These are phyloP conservation scores for Poeciliopsis turrubarensis DNA, from an alignment of 2,113 vertebrate species.

Conservation along the genomic window DNA sequence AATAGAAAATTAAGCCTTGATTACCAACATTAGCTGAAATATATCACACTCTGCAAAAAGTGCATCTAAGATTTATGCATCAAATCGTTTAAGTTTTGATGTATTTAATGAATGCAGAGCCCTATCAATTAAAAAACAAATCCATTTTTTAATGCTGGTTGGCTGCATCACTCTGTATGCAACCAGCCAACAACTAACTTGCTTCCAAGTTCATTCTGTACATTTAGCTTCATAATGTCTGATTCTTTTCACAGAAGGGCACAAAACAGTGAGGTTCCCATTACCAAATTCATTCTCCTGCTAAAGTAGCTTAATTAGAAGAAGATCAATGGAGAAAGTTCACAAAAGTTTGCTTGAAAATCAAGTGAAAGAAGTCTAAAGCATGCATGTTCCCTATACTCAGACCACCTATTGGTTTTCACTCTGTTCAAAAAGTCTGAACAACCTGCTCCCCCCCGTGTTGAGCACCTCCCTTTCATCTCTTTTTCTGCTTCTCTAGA, in stretches of 20 bases:
- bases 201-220: background rate
- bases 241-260: background rate
- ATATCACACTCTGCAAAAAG: too few species aligned
- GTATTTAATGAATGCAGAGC: too few species aligned
- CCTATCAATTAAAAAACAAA: too few species aligned
- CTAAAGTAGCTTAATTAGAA: slow-evolving; percentile 26
- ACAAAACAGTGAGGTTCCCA: background rate
- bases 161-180: too few species aligned
- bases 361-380: background rate
- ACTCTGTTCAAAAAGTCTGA: background rate
- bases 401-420: background rate
- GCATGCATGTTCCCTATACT: background rate
- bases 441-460: background rate
- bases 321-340: slow-evolving; percentile 6
- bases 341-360: background rate
- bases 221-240: background rate
- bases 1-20: too few species aligned
- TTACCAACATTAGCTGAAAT: too few species aligned
- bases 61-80: too few species aligned
- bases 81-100: too few species aligned
- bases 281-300: background rate
- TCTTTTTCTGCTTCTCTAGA: background rate
- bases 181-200: background rate
- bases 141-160: too few species aligned
- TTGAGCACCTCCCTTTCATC: background rate